These are phyloP conservation scores for Drosophila glabriapex DNA, from an alignment of 2,888 invertebrate species.

Conservation along the genomic window DNA sequence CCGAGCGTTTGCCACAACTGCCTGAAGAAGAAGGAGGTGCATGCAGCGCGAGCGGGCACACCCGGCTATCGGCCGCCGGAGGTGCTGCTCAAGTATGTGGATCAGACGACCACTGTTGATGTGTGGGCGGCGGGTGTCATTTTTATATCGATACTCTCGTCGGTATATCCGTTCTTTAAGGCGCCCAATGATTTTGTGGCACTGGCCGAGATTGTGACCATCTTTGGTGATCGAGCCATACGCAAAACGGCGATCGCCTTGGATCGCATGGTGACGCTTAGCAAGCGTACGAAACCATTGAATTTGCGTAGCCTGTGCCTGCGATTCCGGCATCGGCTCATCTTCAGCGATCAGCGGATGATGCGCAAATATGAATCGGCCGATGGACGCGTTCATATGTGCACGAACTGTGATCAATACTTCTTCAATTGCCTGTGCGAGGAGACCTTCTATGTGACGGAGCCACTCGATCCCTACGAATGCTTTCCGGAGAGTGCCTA, in stretches of 20 bases:
- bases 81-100: conserved; percentile 91
- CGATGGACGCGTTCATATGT: conserved; percentile 80
- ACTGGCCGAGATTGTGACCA: conserved; percentile 92
- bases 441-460: conserved; percentile 75
- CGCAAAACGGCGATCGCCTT: conserved; percentile 89
- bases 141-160: conserved; percentile 91
- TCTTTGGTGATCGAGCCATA: conserved; percentile 91
- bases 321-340: conserved; percentile 84
- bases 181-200: conserved; percentile 92
- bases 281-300: conserved; percentile 86
- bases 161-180: conserved; percentile 93
- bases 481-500: conserved; percentile 90
- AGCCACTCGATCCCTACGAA: conserved; percentile 82
- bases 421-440: conserved; percentile 85
- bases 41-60: conserved; percentile 94
- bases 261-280: conserved; percentile 87
- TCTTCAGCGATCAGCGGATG: conserved; percentile 79
- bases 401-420: conserved; percentile 85
- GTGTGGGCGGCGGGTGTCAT: conserved; percentile 96
- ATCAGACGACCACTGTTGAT: conserved; percentile 94
- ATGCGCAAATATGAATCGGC: conserved; percentile 72
- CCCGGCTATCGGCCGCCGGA: conserved; percentile 96
- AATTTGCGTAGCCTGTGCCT: conserved; percentile 86
- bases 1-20: conserved; percentile 90
- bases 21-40: conserved; percentile 88